Base-by-base conservation (phyloP, 2,797 vertebrate genomes). In the Lagocephalus sceleratus region DNA sequence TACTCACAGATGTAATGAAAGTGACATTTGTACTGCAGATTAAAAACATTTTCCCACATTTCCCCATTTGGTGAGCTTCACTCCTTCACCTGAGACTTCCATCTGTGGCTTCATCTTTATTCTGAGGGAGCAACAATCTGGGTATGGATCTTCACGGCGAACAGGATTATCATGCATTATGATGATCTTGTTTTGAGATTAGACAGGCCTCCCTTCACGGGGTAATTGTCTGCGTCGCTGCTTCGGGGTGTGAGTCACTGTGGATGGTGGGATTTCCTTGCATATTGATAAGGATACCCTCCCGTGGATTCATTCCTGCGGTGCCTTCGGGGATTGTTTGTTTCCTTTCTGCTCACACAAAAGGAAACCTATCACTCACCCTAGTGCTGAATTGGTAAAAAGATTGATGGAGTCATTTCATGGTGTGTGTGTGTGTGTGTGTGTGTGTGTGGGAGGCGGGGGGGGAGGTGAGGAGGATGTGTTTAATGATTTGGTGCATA, bases 321-420 rank as follows among this genome's bases (percentile, higher is more conserved):
- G 51, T 41, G 54, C 55, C 52, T 57, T 54, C 57, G 44, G 42
- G 6, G 17, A 11, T 47, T 66, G 66, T 70, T 76, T 77, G 68
- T 76, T 75, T 71, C 43, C 41, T 75, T 76, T 60, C 65, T 20
- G 22, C 68, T 68, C 55, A 55, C 64, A 63, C 66, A 69, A 20
- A 29, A 47, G 63, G 70, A 75, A 81, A 81, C 66, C 61, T 62
- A 76, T 58, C 48, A 79, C 68, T 78, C 67, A 58, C 56, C 59
- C 67, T 71, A 49, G 47, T 8, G 49, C 71, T 69, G 74, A 78
- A 75, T 76, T 79, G 68, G 56, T 76, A 71, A 76, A 69, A 63
- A 68, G 78, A 82, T 76, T 60, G 78, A 82, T 78, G 72, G 74
- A 85, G 63, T 76, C 42, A 44, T 14, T 54, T 61, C 54, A 42